Conservation (phyloP, 2,888 invertebrate species). For the Tipula helvola region DNA sequence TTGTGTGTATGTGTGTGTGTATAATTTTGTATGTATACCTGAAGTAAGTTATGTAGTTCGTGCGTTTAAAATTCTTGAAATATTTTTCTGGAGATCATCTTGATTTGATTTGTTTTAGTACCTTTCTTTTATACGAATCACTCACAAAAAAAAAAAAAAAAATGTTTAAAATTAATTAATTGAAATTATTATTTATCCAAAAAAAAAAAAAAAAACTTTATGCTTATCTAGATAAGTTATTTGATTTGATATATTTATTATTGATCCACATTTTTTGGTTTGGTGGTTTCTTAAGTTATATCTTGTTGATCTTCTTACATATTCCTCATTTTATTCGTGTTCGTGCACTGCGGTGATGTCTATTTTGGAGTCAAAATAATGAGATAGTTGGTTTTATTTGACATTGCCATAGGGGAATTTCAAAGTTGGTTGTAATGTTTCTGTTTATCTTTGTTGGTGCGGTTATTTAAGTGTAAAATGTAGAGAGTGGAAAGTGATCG, state of each 20-base stretch:
- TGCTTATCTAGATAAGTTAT: neutral
- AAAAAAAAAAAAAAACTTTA: neutral
- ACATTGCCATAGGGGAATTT: slow-evolving; percentile 4
- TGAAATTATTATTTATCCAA: neutral
- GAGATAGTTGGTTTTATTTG: neutral
- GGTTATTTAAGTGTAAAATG: neutral
- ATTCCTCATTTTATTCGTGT: neutral
- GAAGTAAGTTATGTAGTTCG: neutral
- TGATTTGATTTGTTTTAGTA: neutral
- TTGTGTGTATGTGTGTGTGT: neutral
- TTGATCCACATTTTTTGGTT: neutral
- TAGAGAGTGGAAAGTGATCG: neutral
- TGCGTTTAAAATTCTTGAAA: slow-evolving; percentile 10
- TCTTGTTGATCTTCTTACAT: neutral
- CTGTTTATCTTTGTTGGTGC: neutral
- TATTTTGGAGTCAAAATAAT: neutral
- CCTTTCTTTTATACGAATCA: neutral
- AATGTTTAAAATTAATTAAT: neutral
- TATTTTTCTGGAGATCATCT: slow-evolving; percentile 4
- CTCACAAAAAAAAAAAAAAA: neutral
- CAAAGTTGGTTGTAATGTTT: neutral
- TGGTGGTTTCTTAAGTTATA: neutral
- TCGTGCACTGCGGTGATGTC: neutral
- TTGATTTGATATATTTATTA: slow-evolving; percentile 4
- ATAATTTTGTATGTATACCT: neutral